Evolutionary conservation across 2,797 vertebrate genomes (phyloP).

Genomic region (Scolopax rusticola): DNA sequence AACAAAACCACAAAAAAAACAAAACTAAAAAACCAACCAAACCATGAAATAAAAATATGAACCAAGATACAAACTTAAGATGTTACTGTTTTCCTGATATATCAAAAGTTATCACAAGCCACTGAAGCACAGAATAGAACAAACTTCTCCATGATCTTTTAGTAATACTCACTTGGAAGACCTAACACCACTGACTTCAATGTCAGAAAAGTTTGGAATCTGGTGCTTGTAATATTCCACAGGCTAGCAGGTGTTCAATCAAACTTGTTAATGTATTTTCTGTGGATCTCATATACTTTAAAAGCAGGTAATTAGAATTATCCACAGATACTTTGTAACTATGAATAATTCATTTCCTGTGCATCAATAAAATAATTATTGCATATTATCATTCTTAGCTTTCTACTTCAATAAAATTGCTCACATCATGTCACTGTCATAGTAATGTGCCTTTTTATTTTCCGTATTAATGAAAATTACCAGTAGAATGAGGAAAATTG

Average conservation of each 20-base stretch:
- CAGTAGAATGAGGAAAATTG: constrained; percentile 49
- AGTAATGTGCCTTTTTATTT: constrained; percentile 71
- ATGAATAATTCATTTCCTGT: constrained; percentile 84
- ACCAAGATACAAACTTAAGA: background rate
- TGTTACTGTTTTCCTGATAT: background rate
- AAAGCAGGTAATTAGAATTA: constrained; percentile 84
- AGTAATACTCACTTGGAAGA: background rate
- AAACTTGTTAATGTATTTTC: constrained; percentile 80
- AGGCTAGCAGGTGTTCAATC: constrained; percentile 79
- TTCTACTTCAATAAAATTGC: constrained; percentile 81
- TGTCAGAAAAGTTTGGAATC: constrained; percentile 34
- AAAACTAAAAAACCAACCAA: background rate
- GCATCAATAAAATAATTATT: constrained; percentile 84
- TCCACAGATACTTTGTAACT: constrained; percentile 78
- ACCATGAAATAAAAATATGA: background rate
- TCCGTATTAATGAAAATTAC: constrained; percentile 70
- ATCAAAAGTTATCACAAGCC: background rate
- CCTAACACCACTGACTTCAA: constrained; percentile 9
- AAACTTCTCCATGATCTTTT: background rate
- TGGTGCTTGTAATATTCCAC: constrained; percentile 31
- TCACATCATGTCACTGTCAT: constrained; percentile 69
- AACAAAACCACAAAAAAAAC: background rate
- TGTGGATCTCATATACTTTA: constrained; percentile 78
- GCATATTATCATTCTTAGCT: constrained; percentile 82
- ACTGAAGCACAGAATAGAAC: background rate